Conservation (phyloP, 2,888 invertebrate genomes). For the Zaprionus obscuricornis region DNA sequence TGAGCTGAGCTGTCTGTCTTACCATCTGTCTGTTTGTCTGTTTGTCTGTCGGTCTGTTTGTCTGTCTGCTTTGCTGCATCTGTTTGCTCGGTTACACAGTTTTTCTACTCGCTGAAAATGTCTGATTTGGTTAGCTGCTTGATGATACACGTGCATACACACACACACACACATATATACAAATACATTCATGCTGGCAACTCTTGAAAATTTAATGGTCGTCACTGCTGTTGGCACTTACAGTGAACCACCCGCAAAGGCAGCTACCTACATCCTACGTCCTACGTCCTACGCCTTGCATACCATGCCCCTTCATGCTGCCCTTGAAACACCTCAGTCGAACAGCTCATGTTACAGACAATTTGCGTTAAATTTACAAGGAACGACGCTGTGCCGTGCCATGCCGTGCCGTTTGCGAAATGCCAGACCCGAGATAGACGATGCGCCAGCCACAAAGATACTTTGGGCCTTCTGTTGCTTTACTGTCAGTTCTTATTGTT, state of each 20-base stretch:
- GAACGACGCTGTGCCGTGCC: no score
- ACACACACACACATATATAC: neutral
- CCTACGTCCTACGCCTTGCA: neutral
- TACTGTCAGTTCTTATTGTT: slow-evolving; percentile 29
- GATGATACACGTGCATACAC: slow-evolving; percentile 21
- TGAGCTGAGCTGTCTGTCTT: slow-evolving; percentile 17
- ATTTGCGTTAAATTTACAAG: slow-evolving; percentile 79
- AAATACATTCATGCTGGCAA: slow-evolving; percentile 2
- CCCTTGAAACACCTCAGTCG: slow-evolving; percentile 46
- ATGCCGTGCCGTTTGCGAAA: slow-evolving; percentile 61
- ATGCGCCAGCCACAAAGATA: slow-evolving; percentile 25
- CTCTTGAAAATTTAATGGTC: slow-evolving; percentile 77
- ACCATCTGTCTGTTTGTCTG: slow-evolving; percentile 9
- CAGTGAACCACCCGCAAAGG: slow-evolving; percentile 24
- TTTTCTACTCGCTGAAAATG: no score
- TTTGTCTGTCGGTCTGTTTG: neutral
- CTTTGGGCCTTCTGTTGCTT: slow-evolving; percentile 34
- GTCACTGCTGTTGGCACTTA: slow-evolving; percentile 73
- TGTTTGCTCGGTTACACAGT: no score
- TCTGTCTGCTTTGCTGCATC: neutral
- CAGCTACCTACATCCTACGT: neutral
- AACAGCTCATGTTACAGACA: slow-evolving; percentile 76
- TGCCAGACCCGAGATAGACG: slow-evolving; percentile 34
- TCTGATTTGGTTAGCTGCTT: slow-evolving; percentile 39
- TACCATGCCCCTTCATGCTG: neutral